Evolutionary conservation across 2,113 vertebrate species (phyloP).

Genomic region (Neotoma lepida): DNA sequence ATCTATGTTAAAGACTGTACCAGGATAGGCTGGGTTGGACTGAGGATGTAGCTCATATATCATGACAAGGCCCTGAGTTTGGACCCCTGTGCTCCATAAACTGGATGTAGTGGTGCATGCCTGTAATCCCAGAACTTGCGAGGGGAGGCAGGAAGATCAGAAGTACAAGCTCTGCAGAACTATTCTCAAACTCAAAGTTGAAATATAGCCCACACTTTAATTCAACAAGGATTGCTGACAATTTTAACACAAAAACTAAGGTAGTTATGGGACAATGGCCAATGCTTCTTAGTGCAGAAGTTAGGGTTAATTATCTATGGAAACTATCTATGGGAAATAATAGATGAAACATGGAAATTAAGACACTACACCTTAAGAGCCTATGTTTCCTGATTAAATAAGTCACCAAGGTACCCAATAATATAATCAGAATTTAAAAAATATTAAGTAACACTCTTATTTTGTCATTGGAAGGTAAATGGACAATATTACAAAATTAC

Average conservation of each 20-base stretch:
- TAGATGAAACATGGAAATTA: neutral
- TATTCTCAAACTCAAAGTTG: neutral
- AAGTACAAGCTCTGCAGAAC: neutral
- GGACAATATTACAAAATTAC: neutral
- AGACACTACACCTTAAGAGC: neutral
- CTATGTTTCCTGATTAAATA: neutral
- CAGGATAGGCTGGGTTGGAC: neutral
- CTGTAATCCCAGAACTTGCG: neutral
- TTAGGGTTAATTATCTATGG: neutral
- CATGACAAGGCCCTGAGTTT: neutral
- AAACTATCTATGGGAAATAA: neutral
- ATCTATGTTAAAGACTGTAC: neutral
- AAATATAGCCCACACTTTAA: neutral
- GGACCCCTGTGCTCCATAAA: neutral
- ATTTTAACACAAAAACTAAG: neutral
- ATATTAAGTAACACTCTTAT: neutral
- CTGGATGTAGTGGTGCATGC: neutral
- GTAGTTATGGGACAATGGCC: neutral
- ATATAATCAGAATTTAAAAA: neutral
- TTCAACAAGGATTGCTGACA: neutral
- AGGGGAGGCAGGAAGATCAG: neutral
- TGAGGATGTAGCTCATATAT: neutral
- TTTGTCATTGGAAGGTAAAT: neutral
- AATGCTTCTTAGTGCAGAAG: neutral
- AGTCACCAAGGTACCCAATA: neutral